phyloP scores from a whole-genome alignment of 2,888 invertebrate species.

The Hartigia nigra region DNA sequence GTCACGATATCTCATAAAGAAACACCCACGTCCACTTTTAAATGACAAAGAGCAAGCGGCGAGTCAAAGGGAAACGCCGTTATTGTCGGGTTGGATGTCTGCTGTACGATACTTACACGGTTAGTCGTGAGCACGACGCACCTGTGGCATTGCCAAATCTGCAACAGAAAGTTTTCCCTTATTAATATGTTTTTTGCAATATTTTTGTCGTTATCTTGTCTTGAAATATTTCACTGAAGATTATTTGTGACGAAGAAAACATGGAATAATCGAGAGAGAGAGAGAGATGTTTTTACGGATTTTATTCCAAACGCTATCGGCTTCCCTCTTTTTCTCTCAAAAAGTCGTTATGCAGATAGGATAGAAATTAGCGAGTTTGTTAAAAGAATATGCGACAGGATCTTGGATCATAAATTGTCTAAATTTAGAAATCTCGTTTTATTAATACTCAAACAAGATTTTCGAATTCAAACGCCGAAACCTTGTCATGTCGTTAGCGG shows the following conservation, averaged over 20 bases:
- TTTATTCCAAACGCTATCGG: neutral
- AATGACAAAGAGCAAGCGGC: constrained; percentile 23
- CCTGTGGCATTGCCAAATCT: constrained; percentile 4
- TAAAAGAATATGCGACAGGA: constrained; percentile 24
- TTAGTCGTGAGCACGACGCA: neutral
- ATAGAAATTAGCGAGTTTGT: neutral
- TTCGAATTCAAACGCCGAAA: constrained; percentile 29
- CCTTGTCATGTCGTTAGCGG: neutral
- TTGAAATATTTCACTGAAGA: neutral
- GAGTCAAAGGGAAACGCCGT: constrained; percentile 13
- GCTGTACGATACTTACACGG: constrained; percentile 11
- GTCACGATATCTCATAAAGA: constrained; percentile 35
- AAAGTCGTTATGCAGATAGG: constrained; percentile 1
- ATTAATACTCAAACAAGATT: constrained; percentile 34
- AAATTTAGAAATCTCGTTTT: constrained; percentile 49
- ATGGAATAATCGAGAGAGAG: neutral
- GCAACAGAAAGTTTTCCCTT: neutral
- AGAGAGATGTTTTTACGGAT: neutral
- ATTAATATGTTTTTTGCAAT: neutral
- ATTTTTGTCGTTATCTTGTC: neutral
- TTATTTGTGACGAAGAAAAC: neutral
- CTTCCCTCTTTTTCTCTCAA: neutral
- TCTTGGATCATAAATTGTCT: constrained; percentile 47
- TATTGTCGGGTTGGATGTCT: neutral
- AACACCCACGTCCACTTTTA: constrained; percentile 24